Base-by-base conservation (phyloP, 2,888 invertebrate species). In the Acronicta psi region DNA sequence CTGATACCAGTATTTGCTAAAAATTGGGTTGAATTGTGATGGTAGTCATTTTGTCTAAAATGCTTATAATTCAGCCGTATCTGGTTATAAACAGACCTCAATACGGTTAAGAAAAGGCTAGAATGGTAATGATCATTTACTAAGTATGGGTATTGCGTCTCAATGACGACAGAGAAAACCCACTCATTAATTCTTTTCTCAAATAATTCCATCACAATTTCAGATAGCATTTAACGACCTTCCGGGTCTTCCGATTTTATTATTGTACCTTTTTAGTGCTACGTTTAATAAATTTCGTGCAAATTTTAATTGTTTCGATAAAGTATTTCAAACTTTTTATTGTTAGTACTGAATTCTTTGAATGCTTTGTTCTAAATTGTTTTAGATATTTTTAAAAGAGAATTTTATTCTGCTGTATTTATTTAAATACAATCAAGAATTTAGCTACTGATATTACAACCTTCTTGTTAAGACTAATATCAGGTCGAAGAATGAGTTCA, bases 171-270 rank as follows among this genome's bases (percentile, higher is more conserved):
- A 37, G 31, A 59, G 52, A 47, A 66, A 65, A 63, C 59, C 69
- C 63, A 36, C 64, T 72, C 78, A 75, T 81, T 81, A 75, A 78
- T 81, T 74, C 62, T 62, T 60, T 61, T 62, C 58, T 57, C 54
- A 58, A 66, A 67, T 69, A 74, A 76, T 80, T 78, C 69, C 70
- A 69, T 63, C 56, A 66, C 71, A 72, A 76, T 77, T 73, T 67
- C 56, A 76, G 79, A 78, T 71, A 73, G 65, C 67, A 72, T 69
- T 84, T 83, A 73, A 80, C 71, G 75, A 62, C 18, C 36, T 42
- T 16, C n/a, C 6, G 38, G 52, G 42, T 42, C 34, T 14, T 50
- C 20, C 13, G 29, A 59, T 59, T 66, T 58, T 69, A 60, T 59
- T 67, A 42, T 54, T 51, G 60, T 59, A 38, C 41, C 52, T 49